Conservation (phyloP, 2,113 vertebrate genomes). For the Atractosteus spatula region DNA sequence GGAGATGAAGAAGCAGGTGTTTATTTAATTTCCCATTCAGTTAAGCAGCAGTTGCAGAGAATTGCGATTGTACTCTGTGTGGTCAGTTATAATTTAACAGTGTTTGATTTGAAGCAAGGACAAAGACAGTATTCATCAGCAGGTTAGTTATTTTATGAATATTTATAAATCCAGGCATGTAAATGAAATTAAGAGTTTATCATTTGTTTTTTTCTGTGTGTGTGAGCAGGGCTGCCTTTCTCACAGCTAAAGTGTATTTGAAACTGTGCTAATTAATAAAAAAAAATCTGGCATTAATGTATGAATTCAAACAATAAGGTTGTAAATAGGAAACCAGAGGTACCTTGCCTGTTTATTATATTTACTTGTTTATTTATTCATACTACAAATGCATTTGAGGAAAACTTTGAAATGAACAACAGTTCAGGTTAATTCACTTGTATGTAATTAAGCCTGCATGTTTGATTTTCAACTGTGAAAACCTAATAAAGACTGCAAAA, state of each 20-base stretch:
- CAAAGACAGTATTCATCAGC: constrained; percentile 1
- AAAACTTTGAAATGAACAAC: no score
- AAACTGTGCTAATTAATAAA: no score
- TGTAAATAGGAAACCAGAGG: not conserved
- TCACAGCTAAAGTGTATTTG: constrained; percentile 2
- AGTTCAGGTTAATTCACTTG: not conserved
- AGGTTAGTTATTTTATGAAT: constrained; percentile 6
- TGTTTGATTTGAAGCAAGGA: not conserved
- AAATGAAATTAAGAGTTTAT: constrained; percentile 3
- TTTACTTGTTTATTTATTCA: no score
- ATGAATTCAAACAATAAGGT: not conserved
- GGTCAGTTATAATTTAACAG: not conserved
- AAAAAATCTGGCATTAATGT: not conserved
- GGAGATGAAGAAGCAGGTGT: not conserved
- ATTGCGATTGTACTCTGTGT: not conserved
- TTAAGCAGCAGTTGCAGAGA: not conserved
- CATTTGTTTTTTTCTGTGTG: not conserved
- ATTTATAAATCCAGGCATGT: not conserved
- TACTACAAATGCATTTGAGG: no score
- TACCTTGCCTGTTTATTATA: no score
- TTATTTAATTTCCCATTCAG: not conserved
- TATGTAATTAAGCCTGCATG: not conserved
- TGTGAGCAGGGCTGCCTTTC: not conserved
- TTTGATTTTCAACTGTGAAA: no score
- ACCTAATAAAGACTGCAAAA: no score